Base-by-base conservation (phyloP, 1,140 invertebrate species). In the Ostrea denselamellosa region DNA sequence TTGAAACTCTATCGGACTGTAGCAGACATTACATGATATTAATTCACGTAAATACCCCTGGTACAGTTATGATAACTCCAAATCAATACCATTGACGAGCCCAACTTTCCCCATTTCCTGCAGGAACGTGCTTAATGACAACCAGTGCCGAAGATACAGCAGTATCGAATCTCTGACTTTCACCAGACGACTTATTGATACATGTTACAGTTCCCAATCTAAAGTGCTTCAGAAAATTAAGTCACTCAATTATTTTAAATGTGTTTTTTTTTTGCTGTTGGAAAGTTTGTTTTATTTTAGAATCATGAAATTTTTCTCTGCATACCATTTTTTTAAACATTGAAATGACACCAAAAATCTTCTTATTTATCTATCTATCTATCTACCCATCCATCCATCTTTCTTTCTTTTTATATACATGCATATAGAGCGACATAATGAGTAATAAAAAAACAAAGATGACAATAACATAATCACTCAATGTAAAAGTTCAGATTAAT, bases 21-120 rank as follows among this genome's bases (percentile, higher is more conserved):
- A 34, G 68, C 68, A 77, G 68, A 77, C 68, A 77, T 77, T 77
- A 77, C 68, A 77, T 77, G 68, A 77, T 77, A 77, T 77, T 77
- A 77, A 77, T 77, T 25, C 68, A 25, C 68, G 12, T 25, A 77
- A 77, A 77, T 77, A 77, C 68, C 68, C 68, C 28, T 77, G 25
- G 68, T 77, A 77, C 68, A 28, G 25, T 77, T 34, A 77, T 77
- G 68, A 77, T 34, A 77, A 77, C 68, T 77, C 25, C 9, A 77
- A 77, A 77, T 77, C 68, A 77, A 77, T 77, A 77, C 9, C 28
- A 28, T 14, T 77, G 68, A 77, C 68, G 68, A 17, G 68, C 14
- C 68, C 12, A 25, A 25, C 68, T 77, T 77, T 77, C 28, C 17
- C 68, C 68, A 77, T 77, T 77, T 77, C 68, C 68, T 77, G 68